Conservation (phyloP, 2,113 vertebrate species). For the Malurus alboscapulatus region DNA sequence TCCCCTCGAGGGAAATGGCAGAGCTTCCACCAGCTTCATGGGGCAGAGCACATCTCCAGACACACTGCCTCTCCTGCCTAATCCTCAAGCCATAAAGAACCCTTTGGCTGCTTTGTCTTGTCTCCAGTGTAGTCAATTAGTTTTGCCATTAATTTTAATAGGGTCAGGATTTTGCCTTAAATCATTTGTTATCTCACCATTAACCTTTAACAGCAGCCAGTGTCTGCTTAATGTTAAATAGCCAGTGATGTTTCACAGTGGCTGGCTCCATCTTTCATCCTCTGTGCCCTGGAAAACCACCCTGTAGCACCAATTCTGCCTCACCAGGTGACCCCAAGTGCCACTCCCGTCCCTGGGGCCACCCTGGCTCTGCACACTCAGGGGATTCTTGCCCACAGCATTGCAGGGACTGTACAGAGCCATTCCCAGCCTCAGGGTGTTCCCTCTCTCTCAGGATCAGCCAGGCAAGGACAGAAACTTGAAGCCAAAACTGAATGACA, state of each 20-base stretch:
- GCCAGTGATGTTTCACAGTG: not conserved
- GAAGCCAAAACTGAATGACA: not conserved
- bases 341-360: not conserved
- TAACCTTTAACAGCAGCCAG: not conserved
- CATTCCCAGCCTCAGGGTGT: not conserved
- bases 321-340: not conserved
- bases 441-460: not conserved
- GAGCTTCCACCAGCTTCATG: not conserved
- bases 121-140: not conserved
- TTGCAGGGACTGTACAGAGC: not conserved
- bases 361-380: not conserved
- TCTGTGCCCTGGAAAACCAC: not conserved
- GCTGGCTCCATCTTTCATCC: not conserved
- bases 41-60: not conserved
- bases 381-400: not conserved
- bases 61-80: not conserved
- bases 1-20: fast-evolving
- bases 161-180: not conserved
- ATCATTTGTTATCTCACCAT: not conserved
- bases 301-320: not conserved
- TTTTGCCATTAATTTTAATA: not conserved
- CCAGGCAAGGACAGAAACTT: not conserved
- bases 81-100: not conserved
- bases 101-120: not conserved
- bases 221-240: not conserved